Conservation (phyloP, 53 echinoderm and acorn worm species). For the Astropecten irregularis region DNA sequence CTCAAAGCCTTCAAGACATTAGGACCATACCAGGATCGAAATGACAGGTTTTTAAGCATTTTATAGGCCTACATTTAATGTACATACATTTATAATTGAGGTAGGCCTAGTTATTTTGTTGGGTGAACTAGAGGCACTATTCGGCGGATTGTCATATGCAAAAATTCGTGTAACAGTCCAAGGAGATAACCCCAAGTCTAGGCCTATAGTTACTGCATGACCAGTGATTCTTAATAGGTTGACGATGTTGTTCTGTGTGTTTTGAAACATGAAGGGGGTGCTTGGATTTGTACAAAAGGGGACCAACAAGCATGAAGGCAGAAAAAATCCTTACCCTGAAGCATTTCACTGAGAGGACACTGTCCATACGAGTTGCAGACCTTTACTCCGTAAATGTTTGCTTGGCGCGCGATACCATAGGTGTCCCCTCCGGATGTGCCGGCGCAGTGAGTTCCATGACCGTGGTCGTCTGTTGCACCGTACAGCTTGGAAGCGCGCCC, state of each 20-base stretch:
- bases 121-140: too few relatives aligned
- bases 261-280: neutral
- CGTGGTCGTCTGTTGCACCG: constrained; percentile 3
- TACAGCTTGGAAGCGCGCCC: neutral
- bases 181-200: neutral
- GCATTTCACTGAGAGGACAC: neutral
- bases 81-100: too few relatives aligned
- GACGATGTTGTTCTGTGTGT: neutral
- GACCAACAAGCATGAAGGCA: too few relatives aligned
- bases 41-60: too few relatives aligned
- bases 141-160: too few relatives aligned
- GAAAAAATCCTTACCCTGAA: neutral
- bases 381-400: neutral
- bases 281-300: neutral
- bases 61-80: too few relatives aligned
- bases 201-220: neutral
- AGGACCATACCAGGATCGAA: too few relatives aligned
- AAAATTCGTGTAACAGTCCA: too few relatives aligned
- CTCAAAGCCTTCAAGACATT: too few relatives aligned
- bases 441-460: constrained; percentile 37
- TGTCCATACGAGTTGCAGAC: constrained; percentile 1
- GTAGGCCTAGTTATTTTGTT: too few relatives aligned
- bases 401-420: constrained; percentile 36
- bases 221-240: neutral
- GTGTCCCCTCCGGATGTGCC: constrained; percentile 13